Conservation (phyloP, 2,113 vertebrate genomes). For the Syrrhaptes paradoxus region DNA sequence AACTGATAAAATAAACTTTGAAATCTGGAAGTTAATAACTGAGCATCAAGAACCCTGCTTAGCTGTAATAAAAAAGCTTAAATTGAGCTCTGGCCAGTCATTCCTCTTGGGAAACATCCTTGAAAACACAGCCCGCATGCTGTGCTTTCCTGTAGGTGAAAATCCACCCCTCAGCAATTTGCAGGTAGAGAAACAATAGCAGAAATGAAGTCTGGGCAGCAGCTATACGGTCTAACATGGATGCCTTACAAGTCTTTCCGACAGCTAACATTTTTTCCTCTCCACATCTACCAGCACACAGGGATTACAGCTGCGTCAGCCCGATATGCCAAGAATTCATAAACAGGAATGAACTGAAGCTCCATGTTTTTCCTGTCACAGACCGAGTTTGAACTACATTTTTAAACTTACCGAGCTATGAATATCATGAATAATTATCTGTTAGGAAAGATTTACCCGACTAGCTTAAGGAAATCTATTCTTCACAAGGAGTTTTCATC, state of each 20-base stretch:
- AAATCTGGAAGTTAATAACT: not conserved
- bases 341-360: not conserved
- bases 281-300: not conserved
- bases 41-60: not conserved
- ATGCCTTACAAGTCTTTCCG: not conserved
- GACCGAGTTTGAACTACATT: not conserved
- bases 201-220: not conserved
- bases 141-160: not conserved
- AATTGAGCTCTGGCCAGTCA: not conserved
- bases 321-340: not conserved
- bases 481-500: not conserved
- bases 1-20: not conserved
- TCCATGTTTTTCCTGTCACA: not conserved
- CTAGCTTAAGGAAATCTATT: not conserved
- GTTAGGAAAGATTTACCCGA: not conserved
- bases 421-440: not conserved
- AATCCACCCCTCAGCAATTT: not conserved
- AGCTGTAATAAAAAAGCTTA: not conserved
- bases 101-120: not conserved
- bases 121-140: not conserved
- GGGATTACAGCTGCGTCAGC: not conserved
- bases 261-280: not conserved
- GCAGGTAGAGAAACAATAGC: not conserved
- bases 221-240: rapidly evolving
- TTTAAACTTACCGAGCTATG: not conserved